Percentiles rank a stretch among this genome's conserved stretches.
These are phyloP conservation scores for Stenodera caucasica DNA, from an alignment of 2,888 invertebrate species.

Conservation along the genomic window DNA sequence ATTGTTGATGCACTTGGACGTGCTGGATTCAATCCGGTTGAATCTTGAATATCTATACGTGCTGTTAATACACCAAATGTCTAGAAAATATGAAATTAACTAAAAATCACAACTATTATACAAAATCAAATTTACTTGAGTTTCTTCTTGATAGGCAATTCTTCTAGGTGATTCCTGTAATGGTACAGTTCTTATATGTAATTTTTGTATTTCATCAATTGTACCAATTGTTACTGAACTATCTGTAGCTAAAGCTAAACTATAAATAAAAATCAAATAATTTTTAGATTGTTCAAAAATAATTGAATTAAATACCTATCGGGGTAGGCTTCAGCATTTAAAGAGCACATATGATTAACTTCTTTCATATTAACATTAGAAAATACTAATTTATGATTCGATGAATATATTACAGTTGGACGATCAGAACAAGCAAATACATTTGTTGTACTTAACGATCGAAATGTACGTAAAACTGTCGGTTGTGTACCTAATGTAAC, in stretches of 20 bases:
- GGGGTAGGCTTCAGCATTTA: slow-evolving; percentile 93
- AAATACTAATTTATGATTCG: slow-evolving; percentile 97
- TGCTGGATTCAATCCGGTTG: slow-evolving; percentile 67
- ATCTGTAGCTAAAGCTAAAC: slow-evolving; percentile 86
- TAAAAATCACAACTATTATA: slow-evolving; percentile 47
- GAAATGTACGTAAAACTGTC: slow-evolving; percentile 87
- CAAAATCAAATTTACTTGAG: slow-evolving; percentile 66
- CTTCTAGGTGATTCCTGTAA: slow-evolving; percentile 92
- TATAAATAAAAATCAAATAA: slow-evolving; percentile 45
- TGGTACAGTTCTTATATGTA: slow-evolving; percentile 95
- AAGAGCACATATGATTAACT: slow-evolving; percentile 96
- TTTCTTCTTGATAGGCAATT: slow-evolving; percentile 92
- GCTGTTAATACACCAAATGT: slow-evolving; percentile 93
- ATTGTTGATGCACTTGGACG: slow-evolving; percentile 79
- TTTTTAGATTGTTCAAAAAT: not conserved
- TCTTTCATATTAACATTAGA: slow-evolving; percentile 96
- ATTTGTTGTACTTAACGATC: slow-evolving; percentile 87
- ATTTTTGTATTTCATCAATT: slow-evolving; percentile 97
- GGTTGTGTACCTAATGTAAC: slow-evolving; percentile 98
- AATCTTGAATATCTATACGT: slow-evolving; percentile 85
- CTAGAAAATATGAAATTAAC: slow-evolving; percentile 52
- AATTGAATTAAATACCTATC: slow-evolving; percentile 66
- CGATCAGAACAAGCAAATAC: slow-evolving; percentile 99
- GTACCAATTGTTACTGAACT: slow-evolving; percentile 92
- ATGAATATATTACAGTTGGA: slow-evolving; percentile 98